These are phyloP conservation scores for Capromys pilorides DNA, from an alignment of 2,797 vertebrate species.

Conservation along the genomic window DNA sequence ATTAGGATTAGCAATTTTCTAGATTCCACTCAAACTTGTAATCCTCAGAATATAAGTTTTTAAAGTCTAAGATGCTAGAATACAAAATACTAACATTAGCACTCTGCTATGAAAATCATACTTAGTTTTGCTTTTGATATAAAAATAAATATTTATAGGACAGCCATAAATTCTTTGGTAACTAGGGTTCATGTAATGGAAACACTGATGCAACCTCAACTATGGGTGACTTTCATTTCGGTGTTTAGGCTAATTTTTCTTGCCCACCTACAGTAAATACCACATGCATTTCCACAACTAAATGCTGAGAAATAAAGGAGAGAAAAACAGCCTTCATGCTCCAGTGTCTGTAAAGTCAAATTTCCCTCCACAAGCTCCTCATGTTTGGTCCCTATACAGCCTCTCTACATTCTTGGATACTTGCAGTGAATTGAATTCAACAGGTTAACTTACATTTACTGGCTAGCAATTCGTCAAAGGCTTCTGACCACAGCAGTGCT, in stretches of 20 bases:
- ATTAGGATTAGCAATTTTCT: not conserved
- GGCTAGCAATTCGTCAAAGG: constrained; percentile 94
- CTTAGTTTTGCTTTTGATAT: constrained; percentile 4
- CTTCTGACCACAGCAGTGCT: constrained; percentile 93
- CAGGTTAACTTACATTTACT: constrained; percentile 93
- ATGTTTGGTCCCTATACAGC: not conserved
- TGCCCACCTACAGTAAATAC: not conserved
- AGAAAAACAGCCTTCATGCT: not conserved
- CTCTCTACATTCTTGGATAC: not conserved
- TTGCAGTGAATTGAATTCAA: not conserved
- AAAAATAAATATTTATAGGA: constrained; percentile 72
- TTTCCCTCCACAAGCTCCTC: not conserved
- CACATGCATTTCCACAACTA: not conserved
- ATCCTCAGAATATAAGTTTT: constrained; percentile 24
- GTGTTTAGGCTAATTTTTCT: constrained; percentile 20
- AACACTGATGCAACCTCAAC: constrained; percentile 77
- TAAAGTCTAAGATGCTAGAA: constrained; percentile 41
- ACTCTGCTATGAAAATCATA: not conserved
- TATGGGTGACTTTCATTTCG: constrained; percentile 38
- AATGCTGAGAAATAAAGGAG: not conserved
- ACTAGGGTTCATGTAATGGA: constrained; percentile 68
- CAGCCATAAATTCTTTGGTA: constrained; percentile 57
- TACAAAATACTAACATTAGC: constrained; percentile 4
- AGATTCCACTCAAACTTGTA: constrained; percentile 1
- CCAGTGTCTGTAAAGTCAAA: not conserved